phyloP scores from a whole-genome alignment of 2,113 vertebrate genomes.

The Pandion haliaetus region DNA sequence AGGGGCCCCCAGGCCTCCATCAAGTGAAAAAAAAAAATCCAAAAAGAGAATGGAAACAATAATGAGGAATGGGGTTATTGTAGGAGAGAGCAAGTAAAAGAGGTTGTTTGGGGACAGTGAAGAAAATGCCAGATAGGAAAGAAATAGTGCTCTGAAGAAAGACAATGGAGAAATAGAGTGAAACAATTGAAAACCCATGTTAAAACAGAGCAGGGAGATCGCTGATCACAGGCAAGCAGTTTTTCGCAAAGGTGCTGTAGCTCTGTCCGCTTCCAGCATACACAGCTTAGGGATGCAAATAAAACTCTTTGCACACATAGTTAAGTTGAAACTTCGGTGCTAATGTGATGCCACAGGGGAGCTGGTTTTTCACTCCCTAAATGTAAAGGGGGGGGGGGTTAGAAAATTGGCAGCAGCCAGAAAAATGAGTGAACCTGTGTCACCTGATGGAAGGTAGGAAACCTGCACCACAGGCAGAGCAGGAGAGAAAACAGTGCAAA shows the following conservation, averaged over 20 bases:
- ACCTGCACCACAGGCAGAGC: neutral
- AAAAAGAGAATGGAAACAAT: slow-evolving; percentile 39
- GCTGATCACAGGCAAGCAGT: neutral
- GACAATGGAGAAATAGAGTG: neutral
- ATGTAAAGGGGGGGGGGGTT: neutral
- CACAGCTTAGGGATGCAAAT: neutral
- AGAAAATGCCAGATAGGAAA: slow-evolving; percentile 56
- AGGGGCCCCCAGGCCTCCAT: neutral
- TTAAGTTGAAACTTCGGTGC: neutral
- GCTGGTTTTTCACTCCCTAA: neutral
- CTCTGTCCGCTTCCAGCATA: neutral
- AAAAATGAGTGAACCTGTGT: neutral
- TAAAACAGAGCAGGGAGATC: neutral
- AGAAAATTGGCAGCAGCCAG: neutral
- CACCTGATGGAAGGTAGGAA: neutral
- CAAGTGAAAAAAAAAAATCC: neutral
- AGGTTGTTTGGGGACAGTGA: slow-evolving; percentile 54
- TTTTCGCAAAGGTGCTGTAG: neutral
- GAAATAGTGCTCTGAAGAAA: neutral
- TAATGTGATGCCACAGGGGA: rapidly evolving
- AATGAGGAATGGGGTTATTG: slow-evolving; percentile 38
- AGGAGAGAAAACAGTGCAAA: neutral
- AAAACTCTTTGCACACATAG: rapidly evolving
- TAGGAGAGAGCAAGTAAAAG: slow-evolving; percentile 39
- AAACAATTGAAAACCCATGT: neutral